Base-by-base conservation (phyloP, 2,113 vertebrate genomes). In the Ardeotis arabs region DNA sequence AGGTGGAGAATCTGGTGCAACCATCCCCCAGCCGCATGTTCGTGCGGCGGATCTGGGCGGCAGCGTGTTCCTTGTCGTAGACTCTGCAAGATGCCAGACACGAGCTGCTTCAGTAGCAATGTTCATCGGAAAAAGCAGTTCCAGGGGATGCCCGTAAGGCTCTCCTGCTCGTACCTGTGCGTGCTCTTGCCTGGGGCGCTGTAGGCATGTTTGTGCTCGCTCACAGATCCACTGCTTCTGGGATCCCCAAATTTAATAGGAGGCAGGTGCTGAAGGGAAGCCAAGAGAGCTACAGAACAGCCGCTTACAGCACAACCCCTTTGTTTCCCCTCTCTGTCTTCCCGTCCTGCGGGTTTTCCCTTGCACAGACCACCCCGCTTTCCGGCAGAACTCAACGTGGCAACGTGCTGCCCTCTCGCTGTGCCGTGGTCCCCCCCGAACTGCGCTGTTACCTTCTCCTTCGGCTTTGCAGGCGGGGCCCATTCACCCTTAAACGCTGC, bases 231-330 rank as follows among this genome's bases (percentile, higher is more conserved):
- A 18, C 53, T 63, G 76, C 41, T 59, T 66, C 84, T 59, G 52
- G 47, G 68, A 91, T 97, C 93, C 72, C 97, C 95, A 47, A 97
- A 89, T 67, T 27, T 41, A 47, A 97, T 37, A 8, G 37, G 39
- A 41, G 89, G 95, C 41, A 11, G 4, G 59, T 22, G 62, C 85
- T 94, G 91, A 94, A 94, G 39, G 53, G 52, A 85, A 85, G 59
- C 45, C 52, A 72, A 55, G 13, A 86, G n/a, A 74, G 67, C 25
- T 31, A 63, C 23, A 31, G 28, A 83, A 73, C 74, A 63, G 55
- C 27, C 31, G 20, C 45, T 50, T 56, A 25, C 29, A 84, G 31
- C 74, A 74, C 3, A 44, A 56, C 13, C 47, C 60, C 39, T 44
- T 50, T 25, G 37, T n/a, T 64, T 47, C 25, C 39, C 35, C 35